Evolutionary conservation across 2,888 invertebrate species (phyloP), one percentile per base, ranked within the genome.

Genomic region (Coleophora flavipennella): DNA sequence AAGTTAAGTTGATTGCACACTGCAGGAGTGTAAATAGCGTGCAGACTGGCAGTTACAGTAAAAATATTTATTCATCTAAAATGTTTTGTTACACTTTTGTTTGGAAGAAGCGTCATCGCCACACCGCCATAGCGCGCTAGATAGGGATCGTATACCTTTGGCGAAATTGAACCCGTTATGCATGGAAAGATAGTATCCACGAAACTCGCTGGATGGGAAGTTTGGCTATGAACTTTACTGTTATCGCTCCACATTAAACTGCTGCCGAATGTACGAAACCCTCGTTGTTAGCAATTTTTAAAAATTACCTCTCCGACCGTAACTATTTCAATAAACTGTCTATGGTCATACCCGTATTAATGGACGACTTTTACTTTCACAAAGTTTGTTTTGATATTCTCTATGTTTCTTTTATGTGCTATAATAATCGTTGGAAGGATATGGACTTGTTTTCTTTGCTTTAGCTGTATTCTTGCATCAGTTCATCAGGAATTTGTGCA

Each of bases 181-280:
- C 71, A 71, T 72, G 70, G 70, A 70, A 71, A 72, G 72, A 67
- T 61, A 67, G 71, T 73, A 70, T 75, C 73, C 68, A 59, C 62
- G 67, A 61, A 74, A 67, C 70, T 71, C 67, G 57, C 54, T 53
- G 62, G 71, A 66, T 66, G 66, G 20, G 66, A 77, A 75, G 67
- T 77, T 75, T 62, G 71, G 73, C 78, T 69, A 76, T 80, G 78
- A 77, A 76, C 75, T 74, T 79, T 79, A 83, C 74, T 78, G 78
- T 81, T 81, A 83, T 79, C 61, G 72, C 60, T 59, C 50, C 55
- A 65, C 73, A 74, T 81, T 76, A 74, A 72, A 75, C 73, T 72
- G 72, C 68, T 74, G 59, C 70, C 62, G 62, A 74, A 69, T 74
- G 74, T 69, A 67, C 68, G 48, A 64, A 54, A 52, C 65, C 61